Evolutionary conservation across 2,888 invertebrate species (phyloP), one percentile per base, ranked within the genome.

Genomic region (Thymelicus lineola): DNA sequence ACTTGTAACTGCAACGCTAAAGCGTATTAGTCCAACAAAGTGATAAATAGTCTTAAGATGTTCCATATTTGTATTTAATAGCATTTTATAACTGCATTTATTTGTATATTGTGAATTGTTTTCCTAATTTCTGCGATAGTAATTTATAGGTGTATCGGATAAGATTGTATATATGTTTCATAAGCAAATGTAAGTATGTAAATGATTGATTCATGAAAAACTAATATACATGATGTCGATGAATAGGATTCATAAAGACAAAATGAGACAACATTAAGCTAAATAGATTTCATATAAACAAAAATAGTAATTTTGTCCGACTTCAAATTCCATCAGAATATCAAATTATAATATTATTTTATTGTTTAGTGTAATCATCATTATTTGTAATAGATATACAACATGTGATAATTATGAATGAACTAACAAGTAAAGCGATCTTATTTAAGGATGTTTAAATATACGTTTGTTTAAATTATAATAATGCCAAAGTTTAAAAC

Each of bases 11-110:
- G 90, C 90, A 89, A 90, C 91, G 91, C 92, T 90, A 90, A 90
- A 92, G 90, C 91, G 91, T 92, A 86, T 92, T 93, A 93, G 93
- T 93, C 93, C 91, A 90, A 91, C 84, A 88, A 88, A 86, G 93
- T 93, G 93, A 93, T 93, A 93, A 89, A 87, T 91, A 86, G 77
- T 78, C 61, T 86, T 89, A 92, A 87, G 84, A 86, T 86, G 83
- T 89, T 87, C 80, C 78, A 82, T 84, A 80, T 79, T 82, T 82
- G 74, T 88, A 89, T 90, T 91, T 89, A 90, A 87, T 90, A 77
- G 87, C 79, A 55, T 70, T 15, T 65, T 59, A 73, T 77, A 80
- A 77, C 74, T 82, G 86, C 87, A 88, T 89, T 90, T 90, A 86
- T 85, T 81, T 90, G 86, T 89, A 87, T 71, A 77, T 73, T 82